Evolutionary conservation across 2,113 vertebrate species (phyloP).

Genomic region (Calypte anna): DNA sequence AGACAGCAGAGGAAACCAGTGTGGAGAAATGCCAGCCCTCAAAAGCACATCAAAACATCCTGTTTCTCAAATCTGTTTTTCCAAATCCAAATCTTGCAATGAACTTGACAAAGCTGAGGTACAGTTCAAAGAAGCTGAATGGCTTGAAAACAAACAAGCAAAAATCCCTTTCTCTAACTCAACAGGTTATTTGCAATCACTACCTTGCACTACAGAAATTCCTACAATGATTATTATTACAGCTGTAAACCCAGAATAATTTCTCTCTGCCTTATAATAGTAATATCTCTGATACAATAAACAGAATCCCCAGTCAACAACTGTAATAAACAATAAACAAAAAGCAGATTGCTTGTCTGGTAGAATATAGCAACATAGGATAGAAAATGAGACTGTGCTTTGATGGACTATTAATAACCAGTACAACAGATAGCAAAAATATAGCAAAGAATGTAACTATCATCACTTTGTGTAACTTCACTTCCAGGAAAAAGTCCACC

Average conservation of each 20-base stretch:
- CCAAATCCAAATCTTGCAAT: neutral
- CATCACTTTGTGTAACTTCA: neutral
- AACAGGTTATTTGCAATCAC: neutral
- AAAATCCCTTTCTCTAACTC: neutral
- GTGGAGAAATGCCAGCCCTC: neutral
- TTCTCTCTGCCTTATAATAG: neutral
- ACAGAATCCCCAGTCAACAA: neutral
- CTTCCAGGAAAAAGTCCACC: neutral
- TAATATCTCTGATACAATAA: neutral
- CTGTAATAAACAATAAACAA: neutral
- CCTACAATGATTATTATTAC: neutral
- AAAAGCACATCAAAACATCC: neutral
- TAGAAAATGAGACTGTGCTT: neutral
- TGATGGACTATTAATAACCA: neutral
- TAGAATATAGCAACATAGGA: neutral
- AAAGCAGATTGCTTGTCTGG: neutral
- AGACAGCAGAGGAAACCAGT: neutral
- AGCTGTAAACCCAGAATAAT: neutral
- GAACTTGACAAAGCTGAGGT: neutral
- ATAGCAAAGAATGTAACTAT: neutral
- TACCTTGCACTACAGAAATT: neutral
- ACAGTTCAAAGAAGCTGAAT: neutral
- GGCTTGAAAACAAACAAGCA: neutral
- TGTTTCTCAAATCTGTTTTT: neutral
- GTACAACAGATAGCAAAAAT: neutral